Conservation (phyloP, 2,888 invertebrate genomes). For the Cataglyphis livida region DNA sequence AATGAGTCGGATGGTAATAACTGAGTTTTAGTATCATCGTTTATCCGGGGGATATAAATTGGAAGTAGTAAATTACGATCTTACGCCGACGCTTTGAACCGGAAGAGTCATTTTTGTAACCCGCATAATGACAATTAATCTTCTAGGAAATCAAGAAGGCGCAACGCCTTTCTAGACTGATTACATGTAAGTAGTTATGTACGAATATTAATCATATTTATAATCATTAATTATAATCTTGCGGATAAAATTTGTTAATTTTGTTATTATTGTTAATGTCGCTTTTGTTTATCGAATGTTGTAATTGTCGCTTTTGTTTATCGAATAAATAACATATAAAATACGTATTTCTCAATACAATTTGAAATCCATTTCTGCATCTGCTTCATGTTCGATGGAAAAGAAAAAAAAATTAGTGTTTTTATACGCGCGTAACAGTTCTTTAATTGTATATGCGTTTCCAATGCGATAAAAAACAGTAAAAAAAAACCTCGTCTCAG, state of each 20-base stretch:
- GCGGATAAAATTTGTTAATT: conserved; percentile 20
- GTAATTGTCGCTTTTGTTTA: neutral
- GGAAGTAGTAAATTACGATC: conserved; percentile 48
- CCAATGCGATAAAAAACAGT: neutral
- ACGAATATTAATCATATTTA: neutral
- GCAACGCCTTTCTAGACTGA: conserved; percentile 26
- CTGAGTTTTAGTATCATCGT: conserved; percentile 8
- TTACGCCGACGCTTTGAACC: conserved; percentile 53
- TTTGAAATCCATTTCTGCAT: conserved; percentile 34
- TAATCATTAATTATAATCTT: neutral
- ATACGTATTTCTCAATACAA: conserved; percentile 28
- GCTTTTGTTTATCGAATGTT: neutral
- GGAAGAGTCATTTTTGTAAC: conserved; percentile 76
- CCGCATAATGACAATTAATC: conserved; percentile 73
- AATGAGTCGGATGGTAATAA: conserved; percentile 38
- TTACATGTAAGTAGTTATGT: conserved; percentile 5
- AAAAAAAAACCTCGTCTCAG: conserved; percentile 10
- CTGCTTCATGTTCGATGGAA: neutral
- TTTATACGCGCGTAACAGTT: neutral
- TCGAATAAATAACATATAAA: neutral
- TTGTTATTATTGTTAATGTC: neutral
- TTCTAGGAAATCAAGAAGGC: conserved; percentile 57
- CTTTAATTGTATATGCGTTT: conserved; percentile 28
- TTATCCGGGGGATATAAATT: conserved; percentile 34
- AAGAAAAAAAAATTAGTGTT: conserved; percentile 42